phyloP scores from a whole-genome alignment of 1,140 invertebrate species.

The Leptinotarsa defecta region DNA sequence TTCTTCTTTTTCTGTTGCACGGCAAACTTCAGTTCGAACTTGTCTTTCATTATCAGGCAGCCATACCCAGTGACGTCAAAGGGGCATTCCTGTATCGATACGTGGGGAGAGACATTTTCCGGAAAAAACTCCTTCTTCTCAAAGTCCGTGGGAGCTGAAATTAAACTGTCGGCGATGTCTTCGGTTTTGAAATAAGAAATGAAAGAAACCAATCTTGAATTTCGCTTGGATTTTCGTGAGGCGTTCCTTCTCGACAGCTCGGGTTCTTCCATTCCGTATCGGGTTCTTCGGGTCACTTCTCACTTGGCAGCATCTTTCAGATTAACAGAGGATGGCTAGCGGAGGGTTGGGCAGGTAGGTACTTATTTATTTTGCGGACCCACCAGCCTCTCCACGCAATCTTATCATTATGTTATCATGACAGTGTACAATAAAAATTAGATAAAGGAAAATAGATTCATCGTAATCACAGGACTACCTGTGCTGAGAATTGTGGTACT shows the following conservation, averaged over 20 bases:
- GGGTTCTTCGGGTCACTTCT: no score
- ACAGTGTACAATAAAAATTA: no score
- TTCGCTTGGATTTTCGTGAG: background rate
- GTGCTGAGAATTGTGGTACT: no score
- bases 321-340: no score
- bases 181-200: background rate
- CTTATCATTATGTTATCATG: no score
- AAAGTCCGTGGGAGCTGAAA: slow-evolving; percentile 17
- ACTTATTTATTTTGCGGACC: no score
- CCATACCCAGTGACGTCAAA: slow-evolving; percentile 26
- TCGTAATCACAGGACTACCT: no score
- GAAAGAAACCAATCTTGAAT: background rate
- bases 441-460: no score
- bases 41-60: slow-evolving; percentile 20
- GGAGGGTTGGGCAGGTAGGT: no score
- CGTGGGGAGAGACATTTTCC: background rate
- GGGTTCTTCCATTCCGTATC: no score
- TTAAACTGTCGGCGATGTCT: background rate
- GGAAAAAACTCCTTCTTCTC: slow-evolving; percentile 12
- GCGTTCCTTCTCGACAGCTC: background rate
- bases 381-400: no score
- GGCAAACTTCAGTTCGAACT: slow-evolving; percentile 20
- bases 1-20: slow-evolving; percentile 16
- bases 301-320: no score
- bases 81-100: slow-evolving; percentile 22